Percentiles rank a stretch among this genome's conserved stretches.
phyloP scores from a whole-genome alignment of 2,113 vertebrate genomes.

The Romanogobio albipinnatus region DNA sequence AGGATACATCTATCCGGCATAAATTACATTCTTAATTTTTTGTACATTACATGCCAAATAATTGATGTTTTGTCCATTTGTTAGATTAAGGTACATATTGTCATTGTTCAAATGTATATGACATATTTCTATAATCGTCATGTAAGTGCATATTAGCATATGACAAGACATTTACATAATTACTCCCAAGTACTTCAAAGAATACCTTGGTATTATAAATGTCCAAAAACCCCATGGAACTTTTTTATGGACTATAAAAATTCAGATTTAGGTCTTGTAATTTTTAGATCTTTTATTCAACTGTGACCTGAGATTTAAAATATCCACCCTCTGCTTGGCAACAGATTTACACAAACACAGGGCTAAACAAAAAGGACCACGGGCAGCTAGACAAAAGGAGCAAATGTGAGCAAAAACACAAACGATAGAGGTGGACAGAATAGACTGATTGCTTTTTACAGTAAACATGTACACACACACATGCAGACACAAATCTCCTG shows the following conservation, averaged over 20 bases:
- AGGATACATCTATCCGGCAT: no score
- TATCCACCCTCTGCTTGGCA: not conserved
- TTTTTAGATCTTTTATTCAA: not conserved
- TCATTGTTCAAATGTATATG: no score
- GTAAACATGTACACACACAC: conserved; percentile 26
- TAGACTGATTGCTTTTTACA: not conserved
- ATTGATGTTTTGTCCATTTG: not conserved
- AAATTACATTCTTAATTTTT: not conserved
- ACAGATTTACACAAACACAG: not conserved
- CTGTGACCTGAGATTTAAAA: not conserved
- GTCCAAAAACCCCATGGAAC: not conserved
- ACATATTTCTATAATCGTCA: not conserved
- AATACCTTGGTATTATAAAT: not conserved
- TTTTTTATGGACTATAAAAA: not conserved
- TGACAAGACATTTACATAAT: not conserved
- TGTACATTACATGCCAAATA: not conserved
- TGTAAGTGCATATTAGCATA: not conserved
- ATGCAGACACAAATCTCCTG: conserved; percentile 8
- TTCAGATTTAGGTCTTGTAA: not conserved
- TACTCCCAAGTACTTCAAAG: not conserved
- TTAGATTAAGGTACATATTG: not conserved
- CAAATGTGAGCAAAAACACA: conserved; percentile 8
- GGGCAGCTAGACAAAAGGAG: not conserved
- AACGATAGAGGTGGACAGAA: not conserved
- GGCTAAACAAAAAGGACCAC: not conserved